phyloP scores from a whole-genome alignment of 2,888 invertebrate genomes.

The Frankliniella intonsa region DNA sequence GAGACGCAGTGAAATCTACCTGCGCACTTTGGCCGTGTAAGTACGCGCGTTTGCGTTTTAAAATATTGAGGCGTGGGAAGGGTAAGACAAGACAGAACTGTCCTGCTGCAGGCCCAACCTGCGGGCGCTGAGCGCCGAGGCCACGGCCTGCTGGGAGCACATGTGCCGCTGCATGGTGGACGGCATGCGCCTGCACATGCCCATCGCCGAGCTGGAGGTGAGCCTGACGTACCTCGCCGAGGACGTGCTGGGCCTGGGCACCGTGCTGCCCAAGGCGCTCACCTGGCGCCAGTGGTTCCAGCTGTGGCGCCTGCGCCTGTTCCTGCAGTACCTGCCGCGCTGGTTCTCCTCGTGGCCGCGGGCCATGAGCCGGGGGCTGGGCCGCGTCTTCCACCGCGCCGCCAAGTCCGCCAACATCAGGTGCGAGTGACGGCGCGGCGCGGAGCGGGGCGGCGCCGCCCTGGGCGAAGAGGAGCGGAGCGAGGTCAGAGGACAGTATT shows the following conservation, averaged over 20 bases:
- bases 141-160: slow-evolving; percentile 4
- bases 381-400: not conserved
- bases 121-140: not conserved
- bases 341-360: not conserved
- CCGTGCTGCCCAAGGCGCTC: not conserved
- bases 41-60: not conserved
- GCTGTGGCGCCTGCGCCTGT: not conserved
- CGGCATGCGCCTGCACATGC: not conserved
- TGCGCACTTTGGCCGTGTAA: not conserved
- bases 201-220: not conserved
- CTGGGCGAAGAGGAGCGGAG: too few relatives aligned
- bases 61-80: too few relatives aligned
- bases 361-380: not conserved
- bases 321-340: slow-evolving; percentile 17
- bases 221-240: slow-evolving; percentile 1
- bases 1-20: not conserved
- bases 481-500: too few relatives aligned
- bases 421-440: too few relatives aligned
- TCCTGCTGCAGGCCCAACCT: not conserved
- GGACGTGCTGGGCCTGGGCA: slow-evolving; percentile 15
- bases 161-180: slow-evolving; percentile 9
- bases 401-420: too few relatives aligned
- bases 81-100: too few relatives aligned
- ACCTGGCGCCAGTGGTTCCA: not conserved
- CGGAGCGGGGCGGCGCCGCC: too few relatives aligned